Evolutionary conservation across 2,797 vertebrate genomes (phyloP), one percentile per base, ranked within the genome.

Genomic region (Sebastes glaucus): DNA sequence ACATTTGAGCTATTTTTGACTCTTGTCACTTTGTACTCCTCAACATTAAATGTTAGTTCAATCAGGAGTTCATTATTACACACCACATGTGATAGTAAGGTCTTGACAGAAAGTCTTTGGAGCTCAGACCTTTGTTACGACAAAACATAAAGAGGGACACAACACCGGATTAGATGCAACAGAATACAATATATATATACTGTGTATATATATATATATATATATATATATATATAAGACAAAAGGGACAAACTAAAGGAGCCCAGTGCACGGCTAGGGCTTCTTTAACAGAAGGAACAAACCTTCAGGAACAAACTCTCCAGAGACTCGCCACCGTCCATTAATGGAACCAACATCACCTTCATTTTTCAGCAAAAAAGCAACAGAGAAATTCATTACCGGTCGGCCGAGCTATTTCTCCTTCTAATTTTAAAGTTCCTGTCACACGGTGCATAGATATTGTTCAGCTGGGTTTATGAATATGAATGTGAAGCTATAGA

Each of bases 401-500:
- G 22, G 23, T 65, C 3, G 2, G 14, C 8, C 1, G 4, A 49
- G 65, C 42, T 5, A 20, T 68, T 57, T 38, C 28, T 52, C 46
- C 32, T 11, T 30, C 23, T 71, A 28, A 62, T 53, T 71, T 38
- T 23, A 11, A 63, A 68, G 46, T 20, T 72, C 5, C 66, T n/a
- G 70, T 46, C 67, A 38, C 33, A 28, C 16, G 72, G 28, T 23
- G 49, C 64, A 27, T 20, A 20, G 13, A 75, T 70, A 13, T 22
- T 20, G 59, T 67, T 70, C 67, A 49, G 65, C 52, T 27, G n/a
- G 5, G 3, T 55, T 85, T 33, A 60, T 82, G 68, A 66, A 82
- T 49, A 77, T 80, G 65, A 83, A 76, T 32, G 61, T 35, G 74
- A 72, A 57, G 23, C 30, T 59, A 65, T 32, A 63, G n/a, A 52